A percentile compares a stretch with the other conserved stretches of the same genome.
These are phyloP conservation scores for Takifugu rubripes DNA, from an alignment of 2,797 vertebrate species.

Conservation along the genomic window DNA sequence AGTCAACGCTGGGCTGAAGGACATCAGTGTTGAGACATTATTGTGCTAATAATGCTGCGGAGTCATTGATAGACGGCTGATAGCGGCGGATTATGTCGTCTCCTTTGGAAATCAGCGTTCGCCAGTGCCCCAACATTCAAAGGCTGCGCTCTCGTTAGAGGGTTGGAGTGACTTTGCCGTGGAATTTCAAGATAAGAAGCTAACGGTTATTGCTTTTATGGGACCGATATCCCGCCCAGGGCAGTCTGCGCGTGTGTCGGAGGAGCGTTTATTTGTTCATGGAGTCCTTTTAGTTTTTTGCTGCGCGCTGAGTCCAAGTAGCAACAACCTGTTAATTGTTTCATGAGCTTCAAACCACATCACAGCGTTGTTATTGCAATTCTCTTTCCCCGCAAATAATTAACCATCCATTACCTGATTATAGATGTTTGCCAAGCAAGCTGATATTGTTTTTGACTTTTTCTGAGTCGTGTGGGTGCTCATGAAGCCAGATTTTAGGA, in stretches of 20 bases:
- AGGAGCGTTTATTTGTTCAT: slow-evolving; percentile 46
- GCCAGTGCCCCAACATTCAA: slow-evolving; percentile 54
- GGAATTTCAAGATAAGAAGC: slow-evolving; percentile 66
- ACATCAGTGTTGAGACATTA: slow-evolving; percentile 6
- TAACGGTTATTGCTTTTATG: slow-evolving; percentile 67
- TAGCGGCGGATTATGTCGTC: slow-evolving; percentile 47
- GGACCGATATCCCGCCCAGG: slow-evolving; percentile 60
- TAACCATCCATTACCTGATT: no score
- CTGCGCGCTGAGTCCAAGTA: slow-evolving; percentile 24
- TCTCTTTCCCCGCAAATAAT: no score
- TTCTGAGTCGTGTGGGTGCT: neutral
- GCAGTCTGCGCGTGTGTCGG: slow-evolving; percentile 42
- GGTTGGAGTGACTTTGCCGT: slow-evolving; percentile 68
- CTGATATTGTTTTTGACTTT: no score
- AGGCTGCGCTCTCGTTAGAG: slow-evolving; percentile 63
- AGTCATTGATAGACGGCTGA: slow-evolving; percentile 37
- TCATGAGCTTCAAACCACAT: slow-evolving; percentile 38
- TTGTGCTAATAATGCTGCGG: slow-evolving; percentile 1
- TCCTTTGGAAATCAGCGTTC: slow-evolving; percentile 48
- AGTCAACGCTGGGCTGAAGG: slow-evolving; percentile 22
- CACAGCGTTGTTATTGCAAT: slow-evolving; percentile 19
- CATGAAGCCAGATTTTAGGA: neutral
- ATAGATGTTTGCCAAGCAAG: no score
- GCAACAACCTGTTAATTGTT: slow-evolving; percentile 24
- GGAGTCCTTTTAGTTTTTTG: slow-evolving; percentile 23